phyloP scores from a whole-genome alignment of 2,113 vertebrate species.

The Pseudonaja textilis region DNA sequence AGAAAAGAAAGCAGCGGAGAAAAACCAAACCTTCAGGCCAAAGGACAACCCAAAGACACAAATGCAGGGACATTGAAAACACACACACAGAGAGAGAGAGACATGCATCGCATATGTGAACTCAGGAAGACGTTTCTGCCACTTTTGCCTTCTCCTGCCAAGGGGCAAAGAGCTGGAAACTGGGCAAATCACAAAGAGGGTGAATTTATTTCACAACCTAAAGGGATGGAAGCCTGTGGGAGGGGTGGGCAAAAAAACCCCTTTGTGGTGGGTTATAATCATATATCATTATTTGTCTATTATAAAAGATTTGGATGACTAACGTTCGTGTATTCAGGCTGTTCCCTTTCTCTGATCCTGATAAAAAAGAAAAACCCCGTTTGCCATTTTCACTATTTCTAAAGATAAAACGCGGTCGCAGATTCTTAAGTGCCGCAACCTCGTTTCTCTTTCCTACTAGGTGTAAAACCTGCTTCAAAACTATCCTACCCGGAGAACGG shows the following conservation, averaged over 20 bases:
- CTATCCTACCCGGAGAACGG: not conserved
- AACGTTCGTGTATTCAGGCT: not conserved
- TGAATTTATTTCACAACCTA: not conserved
- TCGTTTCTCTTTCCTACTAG: not conserved
- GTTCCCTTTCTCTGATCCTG: not conserved
- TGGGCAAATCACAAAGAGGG: not conserved
- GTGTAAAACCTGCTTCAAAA: not conserved
- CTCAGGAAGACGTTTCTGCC: too few relatives aligned
- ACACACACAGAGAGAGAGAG: not conserved
- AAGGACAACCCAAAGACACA: not conserved
- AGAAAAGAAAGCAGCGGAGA: constrained; percentile 40
- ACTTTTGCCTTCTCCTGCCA: not conserved
- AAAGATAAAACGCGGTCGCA: too few relatives aligned
- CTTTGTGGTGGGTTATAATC: not conserved
- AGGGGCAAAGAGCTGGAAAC: not conserved
- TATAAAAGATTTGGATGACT: not conserved
- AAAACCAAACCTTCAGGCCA: not conserved
- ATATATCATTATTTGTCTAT: not conserved
- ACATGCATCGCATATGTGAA: not conserved
- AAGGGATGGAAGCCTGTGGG: not conserved
- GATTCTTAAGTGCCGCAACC: not conserved
- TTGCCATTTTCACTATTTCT: not conserved
- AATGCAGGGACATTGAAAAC: not conserved
- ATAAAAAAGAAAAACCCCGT: too few relatives aligned
- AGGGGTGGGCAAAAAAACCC: not conserved